Percentiles rank a stretch among this genome's conserved stretches.
Evolutionary conservation across 1,140 invertebrate genomes (phyloP).

Genomic region (Bursaphelenchus mucronatus): DNA sequence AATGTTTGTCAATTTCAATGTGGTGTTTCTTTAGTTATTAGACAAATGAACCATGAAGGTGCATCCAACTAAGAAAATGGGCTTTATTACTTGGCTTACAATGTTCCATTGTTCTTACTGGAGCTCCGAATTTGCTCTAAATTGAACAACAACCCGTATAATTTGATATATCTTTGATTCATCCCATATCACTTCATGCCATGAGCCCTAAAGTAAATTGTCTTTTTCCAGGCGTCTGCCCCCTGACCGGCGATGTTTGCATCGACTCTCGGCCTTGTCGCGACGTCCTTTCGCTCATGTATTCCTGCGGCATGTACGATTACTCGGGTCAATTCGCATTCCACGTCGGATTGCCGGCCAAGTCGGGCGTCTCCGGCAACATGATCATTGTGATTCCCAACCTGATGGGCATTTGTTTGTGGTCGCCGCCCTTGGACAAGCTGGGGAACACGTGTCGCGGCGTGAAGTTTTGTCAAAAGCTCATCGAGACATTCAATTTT

Average conservation of each 20-base stretch:
- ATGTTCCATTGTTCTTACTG: too few species aligned
- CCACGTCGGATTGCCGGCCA: slow-evolving; percentile 90
- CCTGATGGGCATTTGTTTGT: slow-evolving; percentile 88
- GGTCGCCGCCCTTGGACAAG: slow-evolving; percentile 84
- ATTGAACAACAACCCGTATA: too few species aligned
- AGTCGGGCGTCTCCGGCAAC: slow-evolving; percentile 88
- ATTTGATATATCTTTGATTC: too few species aligned
- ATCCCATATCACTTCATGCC: neutral
- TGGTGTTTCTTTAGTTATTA: too few species aligned
- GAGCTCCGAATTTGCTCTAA: too few species aligned
- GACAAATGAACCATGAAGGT: too few species aligned
- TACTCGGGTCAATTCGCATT: slow-evolving; percentile 98
- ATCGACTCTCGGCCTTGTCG: slow-evolving; percentile 62
- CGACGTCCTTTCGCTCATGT: slow-evolving; percentile 74
- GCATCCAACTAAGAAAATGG: too few species aligned
- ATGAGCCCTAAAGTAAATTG: neutral
- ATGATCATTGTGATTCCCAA: slow-evolving; percentile 92
- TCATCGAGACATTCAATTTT: slow-evolving; percentile 85
- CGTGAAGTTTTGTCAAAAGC: slow-evolving; percentile 82
- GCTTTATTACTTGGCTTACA: too few species aligned
- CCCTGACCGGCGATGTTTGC: slow-evolving; percentile 87
- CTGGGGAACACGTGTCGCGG: slow-evolving; percentile 84
- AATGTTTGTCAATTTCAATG: too few species aligned
- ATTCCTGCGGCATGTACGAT: slow-evolving; percentile 90
- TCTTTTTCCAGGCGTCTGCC: slow-evolving; percentile 72